Percentiles rank a stretch among this genome's conserved stretches.
phyloP scores from a whole-genome alignment of 2,888 invertebrate species.

The Sinotaia quadrata region DNA sequence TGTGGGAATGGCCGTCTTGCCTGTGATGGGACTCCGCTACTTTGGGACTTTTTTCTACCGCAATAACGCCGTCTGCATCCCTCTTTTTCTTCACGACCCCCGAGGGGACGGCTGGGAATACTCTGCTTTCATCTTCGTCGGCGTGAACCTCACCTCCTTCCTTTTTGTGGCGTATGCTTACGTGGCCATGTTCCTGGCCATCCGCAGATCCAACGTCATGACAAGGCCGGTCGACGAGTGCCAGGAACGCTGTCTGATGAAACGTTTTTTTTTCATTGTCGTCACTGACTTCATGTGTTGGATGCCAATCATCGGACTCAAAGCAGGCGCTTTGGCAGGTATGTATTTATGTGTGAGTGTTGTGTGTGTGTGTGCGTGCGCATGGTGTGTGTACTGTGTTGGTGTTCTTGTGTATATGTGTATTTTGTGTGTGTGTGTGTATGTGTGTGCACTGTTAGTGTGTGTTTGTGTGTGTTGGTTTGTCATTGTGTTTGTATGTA shows the following conservation, averaged over 20 bases:
- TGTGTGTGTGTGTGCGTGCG: neutral
- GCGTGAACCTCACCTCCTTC: constrained; percentile 16
- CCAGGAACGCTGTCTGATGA: constrained; percentile 36
- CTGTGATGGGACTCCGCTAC: constrained; percentile 32
- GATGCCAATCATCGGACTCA: constrained; percentile 43
- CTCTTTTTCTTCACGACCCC: constrained; percentile 39
- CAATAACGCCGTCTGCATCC: constrained; percentile 40
- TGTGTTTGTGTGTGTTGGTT: constrained; percentile 3
- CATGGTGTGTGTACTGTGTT: neutral
- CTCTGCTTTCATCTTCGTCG: constrained; percentile 28
- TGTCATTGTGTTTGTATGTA: constrained; percentile 4
- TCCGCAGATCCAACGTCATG: constrained; percentile 22
- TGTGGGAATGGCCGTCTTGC: constrained; percentile 32
- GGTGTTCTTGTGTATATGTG: neutral
- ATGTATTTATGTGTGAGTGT: neutral
- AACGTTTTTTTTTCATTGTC: constrained; percentile 44
- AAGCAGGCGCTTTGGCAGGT: constrained; percentile 41
- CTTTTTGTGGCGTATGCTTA: constrained; percentile 30
- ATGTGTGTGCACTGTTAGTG: constrained; percentile 9
- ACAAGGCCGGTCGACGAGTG: constrained; percentile 19
- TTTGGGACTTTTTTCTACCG: constrained; percentile 37
- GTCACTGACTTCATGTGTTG: constrained; percentile 44
- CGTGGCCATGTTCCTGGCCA: constrained; percentile 36
- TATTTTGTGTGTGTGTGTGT: neutral
- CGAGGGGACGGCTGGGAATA: constrained; percentile 33